These are phyloP conservation scores for Spinus pinus DNA, from an alignment of 2,797 vertebrate genomes.

Conservation along the genomic window DNA sequence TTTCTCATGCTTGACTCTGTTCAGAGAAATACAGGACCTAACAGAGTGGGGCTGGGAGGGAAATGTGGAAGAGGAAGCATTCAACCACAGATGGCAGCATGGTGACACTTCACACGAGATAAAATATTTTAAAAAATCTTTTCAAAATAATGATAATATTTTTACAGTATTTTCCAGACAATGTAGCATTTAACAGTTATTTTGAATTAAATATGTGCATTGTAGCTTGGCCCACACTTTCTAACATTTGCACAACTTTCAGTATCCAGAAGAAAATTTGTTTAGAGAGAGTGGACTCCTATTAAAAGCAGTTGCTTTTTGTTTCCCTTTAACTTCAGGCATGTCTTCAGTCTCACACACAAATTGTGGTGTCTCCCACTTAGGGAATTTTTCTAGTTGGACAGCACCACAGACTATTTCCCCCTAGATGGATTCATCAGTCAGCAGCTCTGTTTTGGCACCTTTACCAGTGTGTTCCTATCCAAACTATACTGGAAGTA, in stretches of 20 bases:
- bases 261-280: not conserved
- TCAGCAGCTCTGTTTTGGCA: not conserved
- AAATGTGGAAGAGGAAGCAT: not conserved
- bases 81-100: accelerated
- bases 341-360: not conserved
- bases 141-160: not conserved
- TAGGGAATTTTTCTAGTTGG: not conserved
- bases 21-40: not conserved
- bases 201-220: not conserved
- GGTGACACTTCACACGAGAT: accelerated
- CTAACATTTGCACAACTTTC: not conserved
- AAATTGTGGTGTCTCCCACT: not conserved
- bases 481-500: not conserved
- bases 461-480: not conserved
- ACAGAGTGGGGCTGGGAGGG: accelerated
- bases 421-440: not conserved
- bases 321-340: not conserved
- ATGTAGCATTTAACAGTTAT: not conserved
- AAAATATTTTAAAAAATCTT: not conserved
- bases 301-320: not conserved
- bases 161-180: not conserved
- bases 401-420: not conserved
- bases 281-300: not conserved
- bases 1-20: not conserved
- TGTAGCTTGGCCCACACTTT: not conserved